These are phyloP conservation scores for Myotis yumanensis DNA, from an alignment of 2,113 vertebrate genomes.

Conservation along the genomic window DNA sequence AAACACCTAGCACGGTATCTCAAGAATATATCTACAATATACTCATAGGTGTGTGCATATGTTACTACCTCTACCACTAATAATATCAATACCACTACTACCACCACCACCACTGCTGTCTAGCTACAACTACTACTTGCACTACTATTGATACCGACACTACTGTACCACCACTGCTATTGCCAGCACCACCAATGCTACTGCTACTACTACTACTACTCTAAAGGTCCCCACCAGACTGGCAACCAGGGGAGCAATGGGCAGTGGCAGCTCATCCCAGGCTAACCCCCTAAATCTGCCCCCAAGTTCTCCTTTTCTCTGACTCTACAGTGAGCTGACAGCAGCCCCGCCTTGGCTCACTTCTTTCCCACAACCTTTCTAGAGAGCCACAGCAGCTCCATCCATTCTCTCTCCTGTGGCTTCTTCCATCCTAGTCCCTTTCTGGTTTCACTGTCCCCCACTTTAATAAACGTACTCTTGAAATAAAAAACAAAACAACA, in stretches of 20 bases:
- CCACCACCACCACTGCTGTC: background rate
- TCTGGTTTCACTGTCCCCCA: background rate
- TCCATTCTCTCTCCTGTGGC: background rate
- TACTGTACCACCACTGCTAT: accelerated
- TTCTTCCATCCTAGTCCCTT: background rate
- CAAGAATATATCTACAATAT: background rate
- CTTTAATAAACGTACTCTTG: background rate
- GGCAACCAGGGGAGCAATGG: background rate
- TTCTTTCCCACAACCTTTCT: background rate
- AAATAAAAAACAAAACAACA: background rate
- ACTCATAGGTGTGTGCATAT: background rate
- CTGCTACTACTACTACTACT: accelerated
- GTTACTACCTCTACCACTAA: background rate
- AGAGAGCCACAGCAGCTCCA: background rate
- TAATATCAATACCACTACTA: accelerated
- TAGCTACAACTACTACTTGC: background rate
- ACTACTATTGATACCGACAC: background rate
- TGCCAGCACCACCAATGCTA: accelerated
- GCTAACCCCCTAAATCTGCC: background rate
- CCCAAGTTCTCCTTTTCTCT: background rate
- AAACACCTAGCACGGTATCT: background rate
- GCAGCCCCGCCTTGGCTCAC: background rate
- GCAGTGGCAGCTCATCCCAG: background rate
- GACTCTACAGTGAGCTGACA: background rate
- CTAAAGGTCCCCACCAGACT: background rate